Evolutionary conservation across 2,113 vertebrate species (phyloP).

Genomic region (Albula glossodonta): DNA sequence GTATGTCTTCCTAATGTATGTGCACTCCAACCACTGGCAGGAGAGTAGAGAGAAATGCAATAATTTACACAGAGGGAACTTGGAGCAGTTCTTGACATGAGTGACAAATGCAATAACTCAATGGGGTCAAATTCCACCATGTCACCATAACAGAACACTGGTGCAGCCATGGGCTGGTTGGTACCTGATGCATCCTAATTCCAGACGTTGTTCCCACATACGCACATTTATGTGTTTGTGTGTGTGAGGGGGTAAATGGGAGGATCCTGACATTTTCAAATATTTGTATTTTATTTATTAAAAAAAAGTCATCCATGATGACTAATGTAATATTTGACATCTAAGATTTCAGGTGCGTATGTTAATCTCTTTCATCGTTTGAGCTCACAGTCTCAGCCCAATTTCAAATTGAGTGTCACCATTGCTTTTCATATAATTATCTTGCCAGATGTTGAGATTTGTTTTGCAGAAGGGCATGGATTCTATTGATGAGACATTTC

Average conservation of each 20-base stretch:
- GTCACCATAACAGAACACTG: neutral
- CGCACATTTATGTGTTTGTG: neutral
- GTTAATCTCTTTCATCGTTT: neutral
- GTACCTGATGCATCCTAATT: neutral
- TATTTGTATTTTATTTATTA: neutral
- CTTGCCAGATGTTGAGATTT: conserved; percentile 32
- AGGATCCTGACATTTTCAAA: neutral
- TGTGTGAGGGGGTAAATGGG: neutral
- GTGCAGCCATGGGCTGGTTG: neutral
- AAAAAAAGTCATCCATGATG: neutral
- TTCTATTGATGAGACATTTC: neutral
- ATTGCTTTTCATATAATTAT: conserved; percentile 31
- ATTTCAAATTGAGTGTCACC: conserved; percentile 22
- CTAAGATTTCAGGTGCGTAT: neutral
- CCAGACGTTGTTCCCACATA: neutral
- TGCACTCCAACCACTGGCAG: neutral
- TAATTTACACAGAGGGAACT: neutral
- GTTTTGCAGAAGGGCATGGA: conserved; percentile 2
- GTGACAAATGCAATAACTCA: neutral
- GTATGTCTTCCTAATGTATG: neutral
- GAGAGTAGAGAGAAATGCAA: neutral
- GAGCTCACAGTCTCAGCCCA: neutral
- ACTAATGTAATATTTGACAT: neutral
- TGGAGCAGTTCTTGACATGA: neutral
- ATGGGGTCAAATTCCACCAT: neutral